phyloP scores from a whole-genome alignment of 2,797 vertebrate genomes.

The Pantherophis alleghaniensis region DNA sequence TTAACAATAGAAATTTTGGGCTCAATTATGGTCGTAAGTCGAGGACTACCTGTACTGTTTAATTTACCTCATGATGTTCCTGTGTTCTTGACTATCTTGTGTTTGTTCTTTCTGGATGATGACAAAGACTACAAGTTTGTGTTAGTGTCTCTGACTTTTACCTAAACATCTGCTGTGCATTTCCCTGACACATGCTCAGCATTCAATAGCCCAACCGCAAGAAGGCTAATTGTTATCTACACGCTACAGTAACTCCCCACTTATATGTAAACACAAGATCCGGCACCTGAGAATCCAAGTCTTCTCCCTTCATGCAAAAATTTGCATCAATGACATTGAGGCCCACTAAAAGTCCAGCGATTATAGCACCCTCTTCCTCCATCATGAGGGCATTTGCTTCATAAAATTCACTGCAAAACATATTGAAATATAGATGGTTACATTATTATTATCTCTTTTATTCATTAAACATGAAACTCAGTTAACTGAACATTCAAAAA shows the following conservation, averaged over 20 bases:
- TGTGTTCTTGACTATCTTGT: background rate
- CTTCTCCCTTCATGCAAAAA: slow-evolving; percentile 99
- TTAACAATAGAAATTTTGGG: too few relatives aligned
- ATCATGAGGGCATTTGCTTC: slow-evolving; percentile 97
- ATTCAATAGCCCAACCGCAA: background rate
- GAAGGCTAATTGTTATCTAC: background rate
- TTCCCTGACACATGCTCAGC: background rate
- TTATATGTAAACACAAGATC: fast-evolving
- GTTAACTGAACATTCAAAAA: too few relatives aligned
- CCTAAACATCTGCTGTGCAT: background rate
- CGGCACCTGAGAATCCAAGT: slow-evolving; percentile 94
- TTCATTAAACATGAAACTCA: too few relatives aligned
- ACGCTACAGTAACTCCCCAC: background rate
- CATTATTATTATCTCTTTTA: background rate
- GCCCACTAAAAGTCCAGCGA: slow-evolving; percentile 93
- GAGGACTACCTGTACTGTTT: too few relatives aligned
- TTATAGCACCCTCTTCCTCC: slow-evolving; percentile 98
- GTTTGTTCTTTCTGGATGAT: background rate
- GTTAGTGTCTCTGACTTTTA: background rate
- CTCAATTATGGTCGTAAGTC: too few relatives aligned
- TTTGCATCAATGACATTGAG: slow-evolving; percentile 98
- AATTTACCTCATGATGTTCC: background rate
- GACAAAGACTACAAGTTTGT: background rate
- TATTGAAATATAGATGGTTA: background rate
- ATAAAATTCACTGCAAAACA: slow-evolving; percentile 86